Base-by-base conservation (phyloP, 1,140 invertebrate species). In the Melanaphis sacchari region DNA sequence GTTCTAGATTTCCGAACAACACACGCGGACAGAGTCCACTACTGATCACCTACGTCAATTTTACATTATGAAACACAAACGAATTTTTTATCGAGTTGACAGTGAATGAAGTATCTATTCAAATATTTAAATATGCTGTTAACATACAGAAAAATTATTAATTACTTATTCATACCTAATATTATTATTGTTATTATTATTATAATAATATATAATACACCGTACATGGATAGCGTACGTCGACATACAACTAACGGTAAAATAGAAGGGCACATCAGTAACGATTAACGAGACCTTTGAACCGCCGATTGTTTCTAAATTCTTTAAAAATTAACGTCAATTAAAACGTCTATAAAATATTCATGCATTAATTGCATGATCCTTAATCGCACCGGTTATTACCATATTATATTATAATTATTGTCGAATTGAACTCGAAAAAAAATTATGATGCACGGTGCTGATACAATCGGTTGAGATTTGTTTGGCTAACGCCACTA, bases 321-420 rank as follows among this genome's bases (percentile, higher is more conserved):
- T 90, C 89, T 41, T 66, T 41, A 90, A 90, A 66, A 90, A 90
- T 90, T 66, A 66, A 90, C 38, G 54, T 21, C 89, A 90, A 90
- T 66, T 66, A 90, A 66, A 90, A 90, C 24, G 52, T 31, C 38
- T 41, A 76, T 76, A 40, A 59, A 41, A 90, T 52, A 54, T 59
- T 11, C 38, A 59, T 38, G 52, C 8, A 24, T 31, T 54, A 90
- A 90, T 90, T 90, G 26, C 88, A 49, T 49, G 46, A 52, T 89
- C 21, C 46, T n/a, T 38, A 49, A 89, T 52, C 87, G 36, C 31
- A 0, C n/a, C 52, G 5, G n/a, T 88, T 49, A 49, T 31, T 49
- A 36, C 2, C 26, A 36, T n/a, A 49, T 22, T 24, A 88, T 36
- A 54, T 89, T 54, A 89, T 87, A n/a, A 88, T 49, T 88, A 18